Evolutionary conservation across 2,888 invertebrate genomes (phyloP).

Genomic region (Malthinus flaveolus): DNA sequence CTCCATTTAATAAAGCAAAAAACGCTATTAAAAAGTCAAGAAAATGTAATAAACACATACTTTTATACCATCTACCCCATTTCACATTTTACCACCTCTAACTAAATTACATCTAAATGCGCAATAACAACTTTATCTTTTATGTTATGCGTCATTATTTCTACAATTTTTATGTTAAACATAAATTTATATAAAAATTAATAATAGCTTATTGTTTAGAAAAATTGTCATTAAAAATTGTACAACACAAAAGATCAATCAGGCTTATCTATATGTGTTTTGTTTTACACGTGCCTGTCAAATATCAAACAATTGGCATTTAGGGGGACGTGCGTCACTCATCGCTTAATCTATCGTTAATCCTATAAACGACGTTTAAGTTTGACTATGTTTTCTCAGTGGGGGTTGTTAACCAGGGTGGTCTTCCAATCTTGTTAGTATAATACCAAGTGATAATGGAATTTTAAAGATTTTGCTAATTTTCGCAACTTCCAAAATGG

Average conservation of each 20-base stretch:
- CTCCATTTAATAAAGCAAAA: conserved; percentile 48
- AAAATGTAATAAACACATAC: conserved; percentile 40
- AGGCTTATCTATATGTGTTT: conserved; percentile 27
- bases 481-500: conserved; percentile 7
- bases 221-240: not conserved
- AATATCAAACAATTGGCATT: conserved; percentile 39
- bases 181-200: too few relatives aligned
- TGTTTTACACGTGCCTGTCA: conserved; percentile 43
- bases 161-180: not conserved
- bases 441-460: conserved; percentile 26
- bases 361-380: conserved; percentile 47
- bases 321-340: conserved; percentile 38
- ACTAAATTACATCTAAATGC: conserved; percentile 33
- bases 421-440: conserved; percentile 29
- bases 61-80: conserved; percentile 37
- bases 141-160: conserved; percentile 24
- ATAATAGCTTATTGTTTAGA: too few relatives aligned
- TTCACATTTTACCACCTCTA: conserved; percentile 30
- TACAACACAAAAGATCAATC: conserved; percentile 15
- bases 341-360: conserved; percentile 44
- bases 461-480: conserved; percentile 26
- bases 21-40: conserved; percentile 36
- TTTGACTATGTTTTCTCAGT: conserved; percentile 41
- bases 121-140: conserved; percentile 29
- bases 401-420: conserved; percentile 35